Base-by-base conservation (phyloP, 37 sponge, comb jelly and placozoan genomes). In the Petrosia ficiformis region DNA sequence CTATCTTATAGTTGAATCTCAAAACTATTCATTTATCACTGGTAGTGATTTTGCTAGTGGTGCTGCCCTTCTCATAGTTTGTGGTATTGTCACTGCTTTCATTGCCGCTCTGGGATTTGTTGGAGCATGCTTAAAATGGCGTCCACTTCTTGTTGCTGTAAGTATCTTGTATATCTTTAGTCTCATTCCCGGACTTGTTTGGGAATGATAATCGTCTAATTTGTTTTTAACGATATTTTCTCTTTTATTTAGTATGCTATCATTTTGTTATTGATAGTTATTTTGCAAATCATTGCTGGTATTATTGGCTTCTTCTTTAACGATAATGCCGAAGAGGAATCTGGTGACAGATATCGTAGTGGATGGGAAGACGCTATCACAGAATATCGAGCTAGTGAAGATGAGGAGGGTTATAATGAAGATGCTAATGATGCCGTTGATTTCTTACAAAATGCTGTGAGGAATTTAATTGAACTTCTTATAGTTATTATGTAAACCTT, bases 291-390 rank as follows among this genome's bases (percentile, higher is more conserved):
- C 39, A 80, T 83, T 42, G 84, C 73, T 34, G 89, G 71, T 31
- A 80, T 89, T 39, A 64, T 89, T 0, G 84, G 59, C 4, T 83
- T 80, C 56, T 71, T 89, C 34, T 89, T 70, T 71, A 25, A 69
- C 29, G 89, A 80, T 31, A 56, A 59, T 29, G 14, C 77, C 26
- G 14, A 70, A 63, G 59, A 83, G 77, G 10, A 19, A 11, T 64
- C 29, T 29, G 33, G 65, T 6, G 29, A 25, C 24, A 10, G 10
- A 10, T 64, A 64, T 29, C 29, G 21, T 6, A 31, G 21, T 24
- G 10, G 65, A 64, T 25, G 10, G n/a, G 10, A 64, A 8, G 21
- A 25, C 24, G 10, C 29, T 31, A 64, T 64, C 33, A 31, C n/a
- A 19, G 65, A 64, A 8, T 64, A 61, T n/a, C 22, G 63, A 5